Base-by-base conservation (phyloP, 2,888 invertebrate genomes). In the Timema cristinae region DNA sequence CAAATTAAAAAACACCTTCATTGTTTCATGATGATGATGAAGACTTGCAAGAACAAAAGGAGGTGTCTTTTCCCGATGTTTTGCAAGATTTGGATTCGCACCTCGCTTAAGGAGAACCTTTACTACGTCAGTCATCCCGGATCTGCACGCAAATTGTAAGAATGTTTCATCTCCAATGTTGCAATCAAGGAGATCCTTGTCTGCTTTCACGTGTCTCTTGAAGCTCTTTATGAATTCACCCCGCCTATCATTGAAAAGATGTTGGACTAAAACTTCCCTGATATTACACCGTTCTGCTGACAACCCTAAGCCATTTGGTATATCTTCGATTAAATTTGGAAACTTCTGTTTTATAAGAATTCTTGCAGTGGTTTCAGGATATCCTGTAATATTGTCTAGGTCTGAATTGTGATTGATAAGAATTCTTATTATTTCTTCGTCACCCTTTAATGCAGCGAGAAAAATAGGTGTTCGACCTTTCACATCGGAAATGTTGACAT, bases 341-440 rank as follows among this genome's bases (percentile, higher is more conserved):
- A 47, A 16, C 7, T 13, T 63, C 0, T 63, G 47, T 32, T 63
- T 10, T n/a, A 15, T 9, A 48, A 5, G 10, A n/a, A 8, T 15
- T 59, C 32, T 59, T 10, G 32, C 59, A 13, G 16, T 8, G 10
- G 32, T 32, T 9, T 63, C 10, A 13, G 47, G 10, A 48, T 16
- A 6, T 47, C 48, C 63, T 11, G 32, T 48, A 9, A 16, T 13
- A 7, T 32, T 4, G 63, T 47, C 9, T 8, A 13, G 4, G 13
- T 32, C 48, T 48, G 7, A 7, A 15, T 10, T 8, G 83, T 81
- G 49, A 83, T 86, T 83, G 67, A 88, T 76, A 69, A 90, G 86
- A n/a, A 85, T 78, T 48, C 83, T 82, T 0, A 88, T 82, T 50
- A 88, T 84, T 72, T 85, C 83, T 77, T 84, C 84, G 2, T 86